These are phyloP conservation scores for Plebejus argus DNA, from an alignment of 2,888 invertebrate species.

Conservation along the genomic window DNA sequence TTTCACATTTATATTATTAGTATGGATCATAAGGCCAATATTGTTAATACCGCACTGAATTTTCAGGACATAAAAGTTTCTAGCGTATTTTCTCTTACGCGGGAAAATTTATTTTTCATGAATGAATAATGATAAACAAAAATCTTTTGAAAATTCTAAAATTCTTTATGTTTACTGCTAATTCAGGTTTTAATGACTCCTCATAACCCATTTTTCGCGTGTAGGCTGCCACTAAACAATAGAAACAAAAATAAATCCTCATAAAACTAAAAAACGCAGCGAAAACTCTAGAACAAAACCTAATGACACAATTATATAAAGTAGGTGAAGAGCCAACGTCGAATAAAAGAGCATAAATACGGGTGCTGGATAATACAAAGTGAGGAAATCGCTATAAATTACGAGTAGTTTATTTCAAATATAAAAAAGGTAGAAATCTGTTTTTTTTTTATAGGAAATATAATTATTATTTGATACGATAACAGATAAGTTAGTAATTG, in stretches of 20 bases:
- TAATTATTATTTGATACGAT: background rate
- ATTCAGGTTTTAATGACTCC: background rate
- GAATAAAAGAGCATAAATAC: conserved; percentile 17
- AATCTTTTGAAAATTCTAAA: background rate
- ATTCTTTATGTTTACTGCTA: background rate
- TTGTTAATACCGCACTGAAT: no score
- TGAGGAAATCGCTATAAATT: background rate
- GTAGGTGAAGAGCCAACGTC: conserved; percentile 18
- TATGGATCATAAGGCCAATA: no score
- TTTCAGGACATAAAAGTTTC: no score
- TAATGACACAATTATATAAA: conserved; percentile 25
- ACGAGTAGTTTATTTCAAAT: background rate
- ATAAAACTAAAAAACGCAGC: background rate
- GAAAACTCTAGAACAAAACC: conserved; percentile 20
- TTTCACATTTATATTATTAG: no score
- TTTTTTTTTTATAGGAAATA: background rate
- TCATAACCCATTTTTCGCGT: background rate
- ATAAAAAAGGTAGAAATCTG: background rate
- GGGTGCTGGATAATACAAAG: conserved; percentile 12
- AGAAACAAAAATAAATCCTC: conserved; percentile 3
- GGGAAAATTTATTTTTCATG: background rate
- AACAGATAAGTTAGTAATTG: no score
- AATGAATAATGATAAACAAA: background rate
- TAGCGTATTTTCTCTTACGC: background rate
- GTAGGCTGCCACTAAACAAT: conserved; percentile 1